These are phyloP conservation scores for Kryptolebias marmoratus DNA, from an alignment of 2,113 vertebrate genomes.

Conservation along the genomic window DNA sequence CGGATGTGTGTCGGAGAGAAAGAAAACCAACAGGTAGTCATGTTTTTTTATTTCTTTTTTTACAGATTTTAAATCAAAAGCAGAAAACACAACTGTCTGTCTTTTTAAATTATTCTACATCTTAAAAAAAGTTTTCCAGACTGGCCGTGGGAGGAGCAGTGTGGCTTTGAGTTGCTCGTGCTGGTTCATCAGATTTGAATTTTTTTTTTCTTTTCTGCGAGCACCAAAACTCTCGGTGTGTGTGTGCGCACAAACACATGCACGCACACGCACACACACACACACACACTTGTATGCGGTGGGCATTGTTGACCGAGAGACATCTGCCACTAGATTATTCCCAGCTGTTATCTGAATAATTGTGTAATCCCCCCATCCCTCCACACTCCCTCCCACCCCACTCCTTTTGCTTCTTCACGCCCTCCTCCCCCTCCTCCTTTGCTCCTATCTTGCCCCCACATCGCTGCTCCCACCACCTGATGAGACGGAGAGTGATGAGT, in stretches of 20 bases:
- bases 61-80: neutral
- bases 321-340: slow-evolving; percentile 86
- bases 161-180: slow-evolving; percentile 13
- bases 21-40: slow-evolving; percentile 61
- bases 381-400: neutral
- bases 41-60: slow-evolving; percentile 27
- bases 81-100: neutral
- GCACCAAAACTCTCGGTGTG: slow-evolving; percentile 56
- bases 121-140: slow-evolving; percentile 9
- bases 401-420: slow-evolving; percentile 21
- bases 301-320: slow-evolving; percentile 84
- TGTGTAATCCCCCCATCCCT: slow-evolving; percentile 75
- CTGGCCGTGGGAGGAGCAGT: slow-evolving; percentile 2
- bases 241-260: slow-evolving; percentile 38
- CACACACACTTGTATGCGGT: slow-evolving; percentile 62
- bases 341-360: slow-evolving; percentile 87
- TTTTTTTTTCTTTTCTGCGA: slow-evolving; percentile 17
- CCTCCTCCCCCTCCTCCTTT: slow-evolving; percentile 44
- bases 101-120: slow-evolving; percentile 12
- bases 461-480: slow-evolving; percentile 47
- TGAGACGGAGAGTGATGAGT: slow-evolving; percentile 59
- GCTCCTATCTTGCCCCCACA: slow-evolving; percentile 51
- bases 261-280: slow-evolving; percentile 26
- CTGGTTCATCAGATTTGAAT: slow-evolving; percentile 13
- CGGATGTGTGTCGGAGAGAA: slow-evolving; percentile 28